phyloP scores from a whole-genome alignment of 2,797 vertebrate species.

The Neopelma chrysocephalum region DNA sequence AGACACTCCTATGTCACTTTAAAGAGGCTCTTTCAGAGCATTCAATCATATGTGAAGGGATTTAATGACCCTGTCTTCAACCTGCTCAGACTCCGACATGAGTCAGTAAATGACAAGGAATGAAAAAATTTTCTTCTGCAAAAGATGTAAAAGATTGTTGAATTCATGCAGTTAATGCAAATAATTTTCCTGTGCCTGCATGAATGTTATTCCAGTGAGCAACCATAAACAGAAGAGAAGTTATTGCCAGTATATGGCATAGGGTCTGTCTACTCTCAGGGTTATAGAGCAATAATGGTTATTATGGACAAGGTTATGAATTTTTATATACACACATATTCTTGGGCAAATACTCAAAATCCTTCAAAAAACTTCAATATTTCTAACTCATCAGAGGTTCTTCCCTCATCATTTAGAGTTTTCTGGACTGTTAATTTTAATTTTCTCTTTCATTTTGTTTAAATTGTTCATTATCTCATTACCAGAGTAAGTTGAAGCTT shows the following conservation, averaged over 20 bases:
- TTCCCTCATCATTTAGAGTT: slow-evolving; percentile 43
- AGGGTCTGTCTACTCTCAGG: not conserved
- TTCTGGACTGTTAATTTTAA: slow-evolving; percentile 62
- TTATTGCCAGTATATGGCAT: not conserved
- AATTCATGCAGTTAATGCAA: not conserved
- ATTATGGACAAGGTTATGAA: not conserved
- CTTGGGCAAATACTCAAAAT: not conserved
- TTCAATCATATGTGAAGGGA: not conserved
- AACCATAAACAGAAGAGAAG: not conserved
- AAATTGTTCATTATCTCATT: slow-evolving; percentile 53
- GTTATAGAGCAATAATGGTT: not conserved
- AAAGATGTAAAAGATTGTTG: not conserved
- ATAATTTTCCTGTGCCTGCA: not conserved
- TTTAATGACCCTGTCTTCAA: not conserved
- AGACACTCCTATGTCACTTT: not conserved
- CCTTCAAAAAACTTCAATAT: slow-evolving; percentile 12
- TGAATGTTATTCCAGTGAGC: not conserved
- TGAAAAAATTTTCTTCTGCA: not conserved
- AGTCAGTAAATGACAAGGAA: not conserved
- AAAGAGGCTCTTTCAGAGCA: not conserved
- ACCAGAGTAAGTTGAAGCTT: not conserved
- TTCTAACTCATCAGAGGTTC: slow-evolving; percentile 12
- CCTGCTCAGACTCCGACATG: not conserved
- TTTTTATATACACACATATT: not conserved
- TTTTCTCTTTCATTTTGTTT: slow-evolving; percentile 52